These are phyloP conservation scores for Diachrysia chrysitis DNA, from an alignment of 2,888 invertebrate genomes.

Conservation along the genomic window DNA sequence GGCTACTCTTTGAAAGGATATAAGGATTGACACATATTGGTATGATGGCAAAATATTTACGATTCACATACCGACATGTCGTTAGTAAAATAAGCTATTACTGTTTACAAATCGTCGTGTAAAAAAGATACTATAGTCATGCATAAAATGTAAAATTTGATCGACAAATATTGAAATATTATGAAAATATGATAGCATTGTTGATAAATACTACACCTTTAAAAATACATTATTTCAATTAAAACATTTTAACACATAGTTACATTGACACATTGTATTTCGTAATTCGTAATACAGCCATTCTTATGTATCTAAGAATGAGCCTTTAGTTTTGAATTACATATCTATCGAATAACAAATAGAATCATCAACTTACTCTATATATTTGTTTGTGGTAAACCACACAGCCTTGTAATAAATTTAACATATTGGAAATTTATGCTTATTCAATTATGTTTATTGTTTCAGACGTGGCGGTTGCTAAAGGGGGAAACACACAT, in stretches of 20 bases:
- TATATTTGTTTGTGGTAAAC: slow-evolving; percentile 34
- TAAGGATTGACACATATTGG: not conserved
- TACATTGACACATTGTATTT: not conserved
- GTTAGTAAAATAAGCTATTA: slow-evolving; percentile 1
- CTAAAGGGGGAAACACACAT: slow-evolving; percentile 79
- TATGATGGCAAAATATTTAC: not conserved
- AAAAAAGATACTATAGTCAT: too few relatives aligned
- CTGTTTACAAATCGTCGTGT: not conserved
- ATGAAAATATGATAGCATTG: not conserved
- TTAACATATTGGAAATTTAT: slow-evolving; percentile 21
- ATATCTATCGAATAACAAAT: slow-evolving; percentile 18
- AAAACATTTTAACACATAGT: not conserved
- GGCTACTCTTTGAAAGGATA: not conserved
- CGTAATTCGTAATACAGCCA: not conserved
- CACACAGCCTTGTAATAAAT: slow-evolving; percentile 34
- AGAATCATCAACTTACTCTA: slow-evolving; percentile 7
- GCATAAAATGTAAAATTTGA: not conserved
- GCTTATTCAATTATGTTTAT: slow-evolving; percentile 34
- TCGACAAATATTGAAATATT: not conserved
- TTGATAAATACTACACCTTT: not conserved
- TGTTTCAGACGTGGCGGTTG: slow-evolving; percentile 73
- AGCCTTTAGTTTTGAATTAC: not conserved
- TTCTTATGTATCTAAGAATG: slow-evolving; percentile 5
- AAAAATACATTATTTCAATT: too few relatives aligned
- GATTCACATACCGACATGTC: not conserved